phyloP scores from a whole-genome alignment of 2,113 vertebrate species.

The Hymenochirus boettgeri region DNA sequence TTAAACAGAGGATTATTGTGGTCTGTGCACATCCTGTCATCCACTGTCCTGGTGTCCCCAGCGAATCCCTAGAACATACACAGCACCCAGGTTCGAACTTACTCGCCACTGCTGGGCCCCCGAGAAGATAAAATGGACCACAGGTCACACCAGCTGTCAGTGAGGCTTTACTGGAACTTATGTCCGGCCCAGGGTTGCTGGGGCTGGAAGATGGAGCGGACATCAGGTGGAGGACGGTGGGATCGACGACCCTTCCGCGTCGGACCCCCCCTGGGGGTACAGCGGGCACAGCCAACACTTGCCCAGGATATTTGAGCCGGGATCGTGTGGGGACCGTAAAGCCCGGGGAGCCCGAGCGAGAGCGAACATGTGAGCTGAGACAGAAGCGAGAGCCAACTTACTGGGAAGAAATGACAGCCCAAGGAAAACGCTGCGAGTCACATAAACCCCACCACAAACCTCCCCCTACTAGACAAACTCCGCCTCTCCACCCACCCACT shows the following conservation, averaged over 20 bases:
- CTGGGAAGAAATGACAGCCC: too few species aligned
- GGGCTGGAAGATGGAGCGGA: constrained; percentile 45
- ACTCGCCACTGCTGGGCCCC: constrained; percentile 48
- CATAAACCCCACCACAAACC: too few species aligned
- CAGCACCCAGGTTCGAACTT: constrained; percentile 3
- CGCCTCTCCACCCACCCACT: too few species aligned
- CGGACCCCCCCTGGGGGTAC: neutral
- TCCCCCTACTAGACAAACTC: too few species aligned
- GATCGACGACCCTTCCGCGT: neutral
- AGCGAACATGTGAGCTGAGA: neutral
- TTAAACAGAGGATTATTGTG: too few species aligned
- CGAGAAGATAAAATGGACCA: constrained; percentile 49
- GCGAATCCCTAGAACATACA: neutral
- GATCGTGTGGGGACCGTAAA: neutral
- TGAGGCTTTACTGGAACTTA: constrained; percentile 40
- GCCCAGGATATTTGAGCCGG: neutral
- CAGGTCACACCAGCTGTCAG: constrained; percentile 48
- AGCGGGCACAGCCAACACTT: neutral
- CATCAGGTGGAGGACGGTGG: constrained; percentile 26
- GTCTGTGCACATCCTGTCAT: too few species aligned
- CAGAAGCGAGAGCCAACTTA: too few species aligned
- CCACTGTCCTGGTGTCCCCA: too few species aligned
- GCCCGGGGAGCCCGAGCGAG: neutral
- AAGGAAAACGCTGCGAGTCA: too few species aligned
- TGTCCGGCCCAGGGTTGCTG: constrained; percentile 27